These are phyloP conservation scores for Falco rusticolus DNA, from an alignment of 2,797 vertebrate genomes.

Conservation along the genomic window DNA sequence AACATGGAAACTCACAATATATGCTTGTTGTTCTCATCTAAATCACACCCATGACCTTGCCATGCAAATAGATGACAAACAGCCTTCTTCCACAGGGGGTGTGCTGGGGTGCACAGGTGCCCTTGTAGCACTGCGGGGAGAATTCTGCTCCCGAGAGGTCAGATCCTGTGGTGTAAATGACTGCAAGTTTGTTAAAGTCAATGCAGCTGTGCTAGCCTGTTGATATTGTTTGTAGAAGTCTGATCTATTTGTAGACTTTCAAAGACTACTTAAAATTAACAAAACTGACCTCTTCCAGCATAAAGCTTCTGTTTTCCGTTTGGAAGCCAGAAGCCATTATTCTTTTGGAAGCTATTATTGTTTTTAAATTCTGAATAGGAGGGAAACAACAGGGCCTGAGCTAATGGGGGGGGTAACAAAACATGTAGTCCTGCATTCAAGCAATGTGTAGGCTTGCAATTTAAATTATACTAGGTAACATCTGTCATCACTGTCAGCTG, in stretches of 20 bases:
- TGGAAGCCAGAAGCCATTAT: not conserved
- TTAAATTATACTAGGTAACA: not conserved
- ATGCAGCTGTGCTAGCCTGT: not conserved
- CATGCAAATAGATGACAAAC: not conserved
- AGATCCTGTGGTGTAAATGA: not conserved
- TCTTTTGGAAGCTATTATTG: too few relatives aligned
- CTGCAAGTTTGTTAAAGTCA: too few relatives aligned
- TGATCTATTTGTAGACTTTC: not conserved
- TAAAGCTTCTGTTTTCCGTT: not conserved
- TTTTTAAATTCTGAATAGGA: not conserved
- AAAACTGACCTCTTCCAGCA: not conserved
- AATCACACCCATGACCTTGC: not conserved
- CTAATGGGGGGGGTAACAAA: not conserved
- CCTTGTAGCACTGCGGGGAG: too few relatives aligned
- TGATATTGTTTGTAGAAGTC: not conserved
- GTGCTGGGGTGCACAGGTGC: too few relatives aligned
- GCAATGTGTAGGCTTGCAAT: not conserved
- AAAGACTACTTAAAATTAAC: not conserved
- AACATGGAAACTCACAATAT: not conserved
- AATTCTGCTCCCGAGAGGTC: not conserved
- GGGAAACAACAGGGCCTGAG: not conserved
- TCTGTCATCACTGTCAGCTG: not conserved
- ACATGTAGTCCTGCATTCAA: not conserved
- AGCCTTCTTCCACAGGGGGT: too few relatives aligned
- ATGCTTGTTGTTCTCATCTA: not conserved